These are phyloP conservation scores for Halcyon chelicuti DNA, from an alignment of 2,797 vertebrate genomes.

Conservation along the genomic window DNA sequence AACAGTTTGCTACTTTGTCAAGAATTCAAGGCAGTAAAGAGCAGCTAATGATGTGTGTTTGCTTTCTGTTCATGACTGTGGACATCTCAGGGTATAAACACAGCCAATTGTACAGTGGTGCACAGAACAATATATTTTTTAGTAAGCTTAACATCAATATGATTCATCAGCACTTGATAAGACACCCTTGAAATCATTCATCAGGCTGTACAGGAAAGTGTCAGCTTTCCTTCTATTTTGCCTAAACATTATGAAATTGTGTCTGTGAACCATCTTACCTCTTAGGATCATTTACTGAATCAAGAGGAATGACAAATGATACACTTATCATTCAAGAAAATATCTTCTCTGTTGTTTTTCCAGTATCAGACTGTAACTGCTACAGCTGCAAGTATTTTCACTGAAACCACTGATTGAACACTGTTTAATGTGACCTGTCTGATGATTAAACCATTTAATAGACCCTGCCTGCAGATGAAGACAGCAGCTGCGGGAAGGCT, in stretches of 20 bases:
- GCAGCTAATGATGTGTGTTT: not conserved
- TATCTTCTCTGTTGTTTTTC: not conserved
- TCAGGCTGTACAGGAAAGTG: not conserved
- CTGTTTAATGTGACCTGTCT: not conserved
- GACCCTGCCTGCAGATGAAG: not conserved
- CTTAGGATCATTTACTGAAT: not conserved
- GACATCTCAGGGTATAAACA: not conserved
- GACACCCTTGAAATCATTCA: not conserved
- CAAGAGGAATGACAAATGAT: not conserved
- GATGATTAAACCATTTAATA: not conserved
- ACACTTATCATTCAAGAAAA: not conserved
- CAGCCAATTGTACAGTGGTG: not conserved
- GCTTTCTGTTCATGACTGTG: not conserved
- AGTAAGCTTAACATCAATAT: not conserved
- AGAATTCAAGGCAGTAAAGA: not conserved
- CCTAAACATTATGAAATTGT: not conserved
- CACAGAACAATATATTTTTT: not conserved
- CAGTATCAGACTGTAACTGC: not conserved
- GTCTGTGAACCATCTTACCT: not conserved
- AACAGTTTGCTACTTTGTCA: not conserved
- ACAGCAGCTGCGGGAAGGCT: not conserved
- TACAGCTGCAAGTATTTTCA: not conserved
- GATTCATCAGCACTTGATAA: not conserved
- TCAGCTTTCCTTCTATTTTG: not conserved
- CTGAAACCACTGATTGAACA: not conserved